Evolutionary conservation across 1,140 invertebrate species (phyloP).

Genomic region (Macrostomum lignano): DNA sequence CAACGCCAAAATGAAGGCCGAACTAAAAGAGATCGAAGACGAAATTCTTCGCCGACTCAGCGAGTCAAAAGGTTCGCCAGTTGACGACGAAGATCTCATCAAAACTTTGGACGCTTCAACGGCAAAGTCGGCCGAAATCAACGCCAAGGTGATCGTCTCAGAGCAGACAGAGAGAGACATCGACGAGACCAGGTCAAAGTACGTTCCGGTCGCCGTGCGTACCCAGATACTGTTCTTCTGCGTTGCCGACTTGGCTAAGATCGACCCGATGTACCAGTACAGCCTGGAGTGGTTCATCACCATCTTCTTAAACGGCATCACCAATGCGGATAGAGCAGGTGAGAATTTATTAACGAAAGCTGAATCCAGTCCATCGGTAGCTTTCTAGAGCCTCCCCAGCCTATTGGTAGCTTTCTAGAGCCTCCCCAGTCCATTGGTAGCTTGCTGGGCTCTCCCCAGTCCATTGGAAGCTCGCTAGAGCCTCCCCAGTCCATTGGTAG

Average conservation of each 20-base stretch:
- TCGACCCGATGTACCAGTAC: slow-evolving; percentile 31
- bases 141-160: slow-evolving; percentile 25
- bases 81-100: slow-evolving; percentile 62
- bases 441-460: no score
- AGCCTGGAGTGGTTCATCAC: slow-evolving; percentile 28
- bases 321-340: slow-evolving; percentile 25
- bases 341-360: slow-evolving; percentile 4
- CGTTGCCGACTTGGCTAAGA: slow-evolving; percentile 27
- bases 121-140: slow-evolving; percentile 27
- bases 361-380: no score
- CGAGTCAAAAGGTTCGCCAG: slow-evolving; percentile 49
- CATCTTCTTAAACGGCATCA: slow-evolving; percentile 24
- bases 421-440: no score
- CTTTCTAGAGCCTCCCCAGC: no score
- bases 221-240: slow-evolving; percentile 30
- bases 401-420: no score
- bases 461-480: no score
- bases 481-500: no score
- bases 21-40: slow-evolving; percentile 51
- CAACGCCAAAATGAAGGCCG: slow-evolving; percentile 53
- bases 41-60: slow-evolving; percentile 50
- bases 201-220: slow-evolving; percentile 27
- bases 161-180: slow-evolving; percentile 29
- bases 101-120: slow-evolving; percentile 62
- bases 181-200: slow-evolving; percentile 24